These are phyloP conservation scores for Drosophila demipolita DNA, from an alignment of 2,888 invertebrate species.

Conservation along the genomic window DNA sequence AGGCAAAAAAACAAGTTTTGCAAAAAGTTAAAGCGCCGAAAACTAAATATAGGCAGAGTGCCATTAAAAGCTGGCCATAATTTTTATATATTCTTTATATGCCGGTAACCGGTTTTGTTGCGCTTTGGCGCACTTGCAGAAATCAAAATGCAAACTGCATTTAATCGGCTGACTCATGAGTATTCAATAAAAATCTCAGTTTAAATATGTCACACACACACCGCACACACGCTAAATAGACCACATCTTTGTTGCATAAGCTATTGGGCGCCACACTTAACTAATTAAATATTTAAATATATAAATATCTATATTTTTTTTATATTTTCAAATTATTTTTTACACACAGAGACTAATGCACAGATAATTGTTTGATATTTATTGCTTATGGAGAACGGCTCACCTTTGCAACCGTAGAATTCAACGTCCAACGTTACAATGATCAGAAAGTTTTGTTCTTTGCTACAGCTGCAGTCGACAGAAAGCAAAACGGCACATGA, in stretches of 20 bases:
- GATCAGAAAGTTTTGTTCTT: slow-evolving; percentile 83
- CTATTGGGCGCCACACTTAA: slow-evolving; percentile 27
- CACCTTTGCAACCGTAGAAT: slow-evolving; percentile 85
- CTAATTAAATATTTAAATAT: slow-evolving; percentile 31
- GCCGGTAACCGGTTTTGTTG: slow-evolving; percentile 77
- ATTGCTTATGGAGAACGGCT: slow-evolving; percentile 71
- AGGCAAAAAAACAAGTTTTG: slow-evolving; percentile 43
- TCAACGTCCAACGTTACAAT: slow-evolving; percentile 85
- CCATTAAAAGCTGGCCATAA: slow-evolving; percentile 11
- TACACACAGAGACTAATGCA: slow-evolving; percentile 21
- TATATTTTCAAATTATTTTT: slow-evolving; percentile 15
- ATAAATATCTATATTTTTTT: slow-evolving; percentile 12
- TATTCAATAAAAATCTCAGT: slow-evolving; percentile 7
- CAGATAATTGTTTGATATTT: slow-evolving; percentile 28
- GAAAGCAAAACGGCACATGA: slow-evolving; percentile 24
- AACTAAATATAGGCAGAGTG: slow-evolving; percentile 27
- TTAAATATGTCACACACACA: slow-evolving; percentile 10
- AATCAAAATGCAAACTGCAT: slow-evolving; percentile 40
- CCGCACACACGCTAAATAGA: neutral
- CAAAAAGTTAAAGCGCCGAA: slow-evolving; percentile 11
- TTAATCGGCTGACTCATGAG: slow-evolving; percentile 36
- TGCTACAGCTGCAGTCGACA: slow-evolving; percentile 66
- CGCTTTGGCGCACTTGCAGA: slow-evolving; percentile 50
- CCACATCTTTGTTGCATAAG: slow-evolving; percentile 30
- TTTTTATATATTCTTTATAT: slow-evolving; percentile 22